These are phyloP conservation scores for Nyctalus aviator DNA, from an alignment of 2,797 vertebrate species.

Conservation along the genomic window DNA sequence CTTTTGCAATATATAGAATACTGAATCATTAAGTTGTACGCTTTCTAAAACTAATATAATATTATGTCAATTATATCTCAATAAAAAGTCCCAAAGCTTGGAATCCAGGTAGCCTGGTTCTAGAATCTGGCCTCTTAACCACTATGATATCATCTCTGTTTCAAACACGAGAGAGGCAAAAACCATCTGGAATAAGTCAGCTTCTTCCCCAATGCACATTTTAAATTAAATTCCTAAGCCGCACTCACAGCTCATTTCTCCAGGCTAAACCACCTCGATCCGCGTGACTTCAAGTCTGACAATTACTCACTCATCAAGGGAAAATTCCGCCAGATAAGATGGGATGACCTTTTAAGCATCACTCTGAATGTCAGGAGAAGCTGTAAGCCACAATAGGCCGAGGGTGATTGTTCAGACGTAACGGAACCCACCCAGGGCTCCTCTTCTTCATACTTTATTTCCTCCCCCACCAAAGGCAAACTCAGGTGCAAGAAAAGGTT, in stretches of 20 bases:
- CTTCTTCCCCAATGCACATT: not conserved
- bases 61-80: not conserved
- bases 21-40: not conserved
- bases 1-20: not conserved
- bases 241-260: not conserved
- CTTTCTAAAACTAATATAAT: not conserved
- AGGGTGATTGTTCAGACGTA: constrained; percentile 33
- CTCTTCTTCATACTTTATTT: not conserved
- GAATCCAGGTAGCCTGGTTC: not conserved
- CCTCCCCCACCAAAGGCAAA: constrained; percentile 67
- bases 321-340: not conserved
- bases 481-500: not conserved
- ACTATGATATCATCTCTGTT: not conserved
- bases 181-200: not conserved
- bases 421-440: not conserved
- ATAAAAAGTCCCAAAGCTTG: not conserved
- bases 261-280: not conserved
- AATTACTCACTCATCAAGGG: not conserved
- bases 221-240: not conserved
- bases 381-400: not conserved
- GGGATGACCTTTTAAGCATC: constrained; percentile 10
- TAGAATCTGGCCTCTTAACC: not conserved
- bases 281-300: not conserved
- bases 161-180: not conserved
- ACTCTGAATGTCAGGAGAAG: constrained; percentile 47